Evolutionary conservation across 92 coral and sea anemone species (phyloP).

Genomic region (Zoanthus gigantus): DNA sequence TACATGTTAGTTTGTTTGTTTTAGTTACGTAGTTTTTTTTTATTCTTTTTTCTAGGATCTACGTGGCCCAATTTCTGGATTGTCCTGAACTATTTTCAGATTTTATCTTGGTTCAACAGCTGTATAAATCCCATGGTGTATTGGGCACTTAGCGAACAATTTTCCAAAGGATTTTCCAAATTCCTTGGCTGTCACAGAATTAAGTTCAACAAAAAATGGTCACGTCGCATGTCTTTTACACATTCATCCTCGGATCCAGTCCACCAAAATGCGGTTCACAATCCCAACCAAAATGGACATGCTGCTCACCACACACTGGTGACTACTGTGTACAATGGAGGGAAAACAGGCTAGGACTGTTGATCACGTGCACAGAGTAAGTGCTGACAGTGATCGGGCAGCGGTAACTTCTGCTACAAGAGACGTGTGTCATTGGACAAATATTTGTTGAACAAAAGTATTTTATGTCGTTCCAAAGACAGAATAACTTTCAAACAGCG

Average conservation of each 20-base stretch:
- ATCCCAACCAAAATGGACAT: constrained; percentile 25
- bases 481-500: not conserved
- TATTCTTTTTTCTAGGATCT: not conserved
- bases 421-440: not conserved
- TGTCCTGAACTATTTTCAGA: constrained; percentile 59
- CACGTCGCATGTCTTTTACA: constrained; percentile 73
- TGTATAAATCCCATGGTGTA: constrained; percentile 95
- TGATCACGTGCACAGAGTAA: not conserved
- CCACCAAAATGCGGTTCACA: constrained; percentile 28
- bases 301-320: constrained; percentile 2
- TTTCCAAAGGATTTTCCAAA: constrained; percentile 90
- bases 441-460: not conserved
- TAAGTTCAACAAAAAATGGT: constrained; percentile 57
- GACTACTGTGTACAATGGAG: not conserved
- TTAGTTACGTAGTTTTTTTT: no score
- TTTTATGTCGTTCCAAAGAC: not conserved
- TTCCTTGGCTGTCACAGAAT: constrained; percentile 78
- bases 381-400: not conserved
- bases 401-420: not conserved
- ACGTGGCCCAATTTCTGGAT: constrained; percentile 26
- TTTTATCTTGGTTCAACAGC: constrained; percentile 87
- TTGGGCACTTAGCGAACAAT: constrained; percentile 96
- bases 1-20: no score
- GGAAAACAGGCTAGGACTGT: not conserved
- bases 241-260: constrained; percentile 81